Percentiles rank a stretch among this genome's conserved stretches.
phyloP scores from a whole-genome alignment of 2,888 invertebrate genomes.

The Ypsolopha scabrella region DNA sequence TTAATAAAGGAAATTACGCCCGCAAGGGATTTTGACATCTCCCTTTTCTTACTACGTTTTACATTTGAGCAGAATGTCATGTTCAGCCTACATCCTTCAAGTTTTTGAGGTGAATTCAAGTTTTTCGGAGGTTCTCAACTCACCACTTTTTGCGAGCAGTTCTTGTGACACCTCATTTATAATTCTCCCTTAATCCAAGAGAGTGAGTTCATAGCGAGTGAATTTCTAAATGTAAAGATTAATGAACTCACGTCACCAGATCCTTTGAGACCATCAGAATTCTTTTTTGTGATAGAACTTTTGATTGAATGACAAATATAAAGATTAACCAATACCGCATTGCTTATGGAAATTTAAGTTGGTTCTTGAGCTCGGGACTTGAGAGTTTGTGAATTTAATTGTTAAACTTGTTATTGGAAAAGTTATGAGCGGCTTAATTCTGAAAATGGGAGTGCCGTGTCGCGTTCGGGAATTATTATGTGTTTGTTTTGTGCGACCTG shows the following conservation, averaged over 20 bases:
- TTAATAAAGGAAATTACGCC: too few relatives aligned
- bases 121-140: conserved; percentile 44
- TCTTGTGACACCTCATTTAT: conserved; percentile 65
- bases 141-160: conserved; percentile 50
- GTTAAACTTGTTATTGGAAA: conserved; percentile 66
- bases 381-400: conserved; percentile 55
- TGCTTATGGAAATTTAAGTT: conserved; percentile 57
- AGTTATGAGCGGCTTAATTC: conserved; percentile 59
- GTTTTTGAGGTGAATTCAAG: conserved; percentile 34
- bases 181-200: conserved; percentile 63
- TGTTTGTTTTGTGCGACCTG: conserved; percentile 59
- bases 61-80: conserved; percentile 27
- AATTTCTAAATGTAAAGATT: conserved; percentile 66
- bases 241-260: conserved; percentile 44
- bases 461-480: conserved; percentile 49
- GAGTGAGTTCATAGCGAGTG: conserved; percentile 66
- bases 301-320: conserved; percentile 19
- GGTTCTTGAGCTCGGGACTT: conserved; percentile 22
- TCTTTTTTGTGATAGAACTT: not conserved
- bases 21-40: too few relatives aligned
- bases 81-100: conserved; percentile 33
- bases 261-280: conserved; percentile 23
- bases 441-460: conserved; percentile 32
- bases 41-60: conserved; percentile 13
- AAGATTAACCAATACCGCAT: conserved; percentile 30